phyloP scores from a whole-genome alignment of 2,888 invertebrate species.

The Ecliptopera silaceata region DNA sequence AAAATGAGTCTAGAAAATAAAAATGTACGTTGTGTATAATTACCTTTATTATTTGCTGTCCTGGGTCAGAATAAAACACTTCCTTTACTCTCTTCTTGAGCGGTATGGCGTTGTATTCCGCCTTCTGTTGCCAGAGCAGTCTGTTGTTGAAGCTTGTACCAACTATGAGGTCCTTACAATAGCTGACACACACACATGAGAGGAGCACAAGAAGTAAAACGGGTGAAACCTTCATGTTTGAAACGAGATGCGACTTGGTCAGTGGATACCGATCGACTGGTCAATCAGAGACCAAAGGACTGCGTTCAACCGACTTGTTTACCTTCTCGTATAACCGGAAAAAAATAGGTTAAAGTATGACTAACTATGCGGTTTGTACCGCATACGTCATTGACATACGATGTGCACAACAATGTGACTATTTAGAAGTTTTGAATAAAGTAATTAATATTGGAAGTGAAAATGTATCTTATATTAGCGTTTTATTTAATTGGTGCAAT shows the following conservation, averaged over 20 bases:
- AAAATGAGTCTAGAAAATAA: too few species aligned
- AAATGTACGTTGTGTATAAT: too few species aligned
- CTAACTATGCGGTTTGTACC: conserved; percentile 9
- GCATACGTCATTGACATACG: conserved; percentile 18
- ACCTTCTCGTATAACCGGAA: conserved; percentile 55
- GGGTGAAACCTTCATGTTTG: conserved; percentile 61
- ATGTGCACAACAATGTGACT: conserved; percentile 9
- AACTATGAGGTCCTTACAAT: conserved; percentile 72
- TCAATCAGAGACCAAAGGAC: conserved; percentile 22
- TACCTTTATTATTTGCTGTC: conserved; percentile 77
- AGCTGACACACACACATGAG: conserved; percentile 55
- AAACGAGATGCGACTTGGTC: conserved; percentile 49
- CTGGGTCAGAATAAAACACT: conserved; percentile 71
- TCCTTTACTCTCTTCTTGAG: conserved; percentile 77
- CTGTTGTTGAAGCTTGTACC: conserved; percentile 73
- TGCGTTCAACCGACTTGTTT: conserved; percentile 49
- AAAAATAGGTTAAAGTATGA: conserved; percentile 45
- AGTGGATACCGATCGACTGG: conserved; percentile 56
- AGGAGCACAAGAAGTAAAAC: conserved; percentile 57
- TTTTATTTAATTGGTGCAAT: too few species aligned
- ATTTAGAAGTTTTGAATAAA: too few species aligned
- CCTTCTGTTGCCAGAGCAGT: conserved; percentile 68
- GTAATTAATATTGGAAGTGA: too few species aligned
- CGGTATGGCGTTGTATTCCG: conserved; percentile 72
- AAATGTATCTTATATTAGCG: too few species aligned